Evolutionary conservation across 2,797 vertebrate species (phyloP).

Genomic region (Intellagama lesueurii): DNA sequence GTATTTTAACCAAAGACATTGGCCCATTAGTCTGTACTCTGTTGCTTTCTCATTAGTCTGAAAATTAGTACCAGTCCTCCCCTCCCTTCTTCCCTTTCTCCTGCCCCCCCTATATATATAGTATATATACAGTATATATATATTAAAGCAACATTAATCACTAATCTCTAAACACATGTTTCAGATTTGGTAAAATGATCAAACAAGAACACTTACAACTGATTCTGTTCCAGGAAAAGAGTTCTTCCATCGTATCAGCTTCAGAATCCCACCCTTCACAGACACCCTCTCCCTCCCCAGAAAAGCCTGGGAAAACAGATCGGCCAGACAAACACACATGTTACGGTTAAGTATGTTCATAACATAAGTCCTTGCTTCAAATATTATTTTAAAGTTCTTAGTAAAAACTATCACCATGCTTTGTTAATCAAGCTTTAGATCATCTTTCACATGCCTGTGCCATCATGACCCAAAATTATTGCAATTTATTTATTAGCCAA

Average conservation of each 20-base stretch:
- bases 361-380: neutral
- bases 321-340: constrained; percentile 35
- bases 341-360: neutral
- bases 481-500: constrained; percentile 11
- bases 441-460: neutral
- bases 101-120: constrained; percentile 20
- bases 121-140: neutral
- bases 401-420: neutral
- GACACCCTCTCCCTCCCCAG: constrained; percentile 23
- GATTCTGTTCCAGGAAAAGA: constrained; percentile 64
- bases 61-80: constrained; percentile 34
- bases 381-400: neutral
- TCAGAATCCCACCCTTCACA: constrained; percentile 49
- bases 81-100: no score
- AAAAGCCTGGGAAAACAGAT: constrained; percentile 66
- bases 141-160: constrained; percentile 51
- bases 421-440: neutral
- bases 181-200: constrained; percentile 66
- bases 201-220: constrained; percentile 61
- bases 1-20: constrained; percentile 34
- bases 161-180: constrained; percentile 66
- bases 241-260: constrained; percentile 54
- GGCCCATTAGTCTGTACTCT: neutral
- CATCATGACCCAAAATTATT: neutral
- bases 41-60: constrained; percentile 37